Conservation (phyloP, 2,888 invertebrate species). For the Nemotelus nigrinus region DNA sequence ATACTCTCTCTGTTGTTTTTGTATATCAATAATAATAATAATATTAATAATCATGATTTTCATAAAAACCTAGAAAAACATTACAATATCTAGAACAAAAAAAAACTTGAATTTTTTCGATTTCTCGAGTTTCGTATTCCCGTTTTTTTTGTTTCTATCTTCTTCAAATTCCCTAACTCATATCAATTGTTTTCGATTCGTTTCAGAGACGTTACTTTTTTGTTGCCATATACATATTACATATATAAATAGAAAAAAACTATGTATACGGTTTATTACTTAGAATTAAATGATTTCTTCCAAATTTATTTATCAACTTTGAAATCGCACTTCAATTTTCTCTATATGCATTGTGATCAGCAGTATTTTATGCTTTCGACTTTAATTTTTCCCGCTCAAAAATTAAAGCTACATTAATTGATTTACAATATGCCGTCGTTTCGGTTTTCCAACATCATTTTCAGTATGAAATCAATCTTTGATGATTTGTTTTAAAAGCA, state of each 20-base stretch:
- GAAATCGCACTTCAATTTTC: too few species aligned
- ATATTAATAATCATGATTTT: slow-evolving; percentile 14
- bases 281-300: too few species aligned
- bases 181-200: slow-evolving; percentile 12
- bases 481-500: too few species aligned
- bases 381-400: too few species aligned
- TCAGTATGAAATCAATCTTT: too few species aligned
- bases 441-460: too few species aligned
- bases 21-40: slow-evolving; percentile 11
- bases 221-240: slow-evolving; percentile 43
- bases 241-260: slow-evolving; percentile 48
- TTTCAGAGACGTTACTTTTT: slow-evolving; percentile 12
- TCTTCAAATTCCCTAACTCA: slow-evolving; percentile 41
- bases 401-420: too few species aligned
- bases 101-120: slow-evolving; percentile 41
- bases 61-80: background rate
- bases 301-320: too few species aligned
- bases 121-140: slow-evolving; percentile 48
- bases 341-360: too few species aligned
- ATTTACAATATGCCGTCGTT: too few species aligned
- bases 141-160: slow-evolving; percentile 46
- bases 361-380: too few species aligned
- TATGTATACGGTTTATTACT: slow-evolving; percentile 47
- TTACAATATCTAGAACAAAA: slow-evolving; percentile 37
- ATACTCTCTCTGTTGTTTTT: too few species aligned